Percentiles rank a stretch among this genome's conserved stretches.
Evolutionary conservation across 2,888 invertebrate genomes (phyloP).

Genomic region (Hirtodrosophila duncani): DNA sequence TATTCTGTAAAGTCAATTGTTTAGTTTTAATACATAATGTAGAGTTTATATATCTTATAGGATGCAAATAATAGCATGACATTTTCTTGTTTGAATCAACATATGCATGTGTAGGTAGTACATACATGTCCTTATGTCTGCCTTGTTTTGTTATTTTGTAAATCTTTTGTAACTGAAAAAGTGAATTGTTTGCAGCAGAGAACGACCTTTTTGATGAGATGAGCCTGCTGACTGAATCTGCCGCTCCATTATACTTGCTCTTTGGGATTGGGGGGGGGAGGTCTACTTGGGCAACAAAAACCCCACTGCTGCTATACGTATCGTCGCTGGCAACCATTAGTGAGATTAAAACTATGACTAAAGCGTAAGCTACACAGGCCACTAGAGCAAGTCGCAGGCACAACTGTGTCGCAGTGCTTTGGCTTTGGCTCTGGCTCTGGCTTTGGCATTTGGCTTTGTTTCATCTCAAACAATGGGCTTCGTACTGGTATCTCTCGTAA

Average conservation of each 20-base stretch:
- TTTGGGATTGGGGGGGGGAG: too few species aligned
- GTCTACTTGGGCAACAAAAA: too few species aligned
- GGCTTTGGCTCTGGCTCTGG: slow-evolving; percentile 26
- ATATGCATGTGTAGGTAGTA: too few species aligned
- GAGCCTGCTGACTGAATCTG: slow-evolving; percentile 1
- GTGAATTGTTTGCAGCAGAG: slow-evolving; percentile 18
- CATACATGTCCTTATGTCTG: too few species aligned
- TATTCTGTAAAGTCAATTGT: too few species aligned
- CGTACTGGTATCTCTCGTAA: slow-evolving; percentile 60
- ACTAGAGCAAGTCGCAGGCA: slow-evolving; percentile 16
- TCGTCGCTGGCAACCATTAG: slow-evolving; percentile 51
- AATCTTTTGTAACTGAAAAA: background rate
- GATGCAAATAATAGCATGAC: too few species aligned
- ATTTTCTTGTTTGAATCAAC: too few species aligned
- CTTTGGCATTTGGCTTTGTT: slow-evolving; percentile 32
- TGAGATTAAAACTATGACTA: slow-evolving; percentile 65
- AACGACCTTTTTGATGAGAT: slow-evolving; percentile 31
- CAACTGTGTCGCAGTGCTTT: slow-evolving; percentile 43
- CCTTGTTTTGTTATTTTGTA: background rate
- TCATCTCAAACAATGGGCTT: slow-evolving; percentile 51
- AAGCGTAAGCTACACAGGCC: slow-evolving; percentile 9
- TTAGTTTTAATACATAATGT: too few species aligned
- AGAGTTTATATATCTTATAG: too few species aligned
- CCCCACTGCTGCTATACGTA: background rate
- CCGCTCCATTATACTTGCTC: slow-evolving; percentile 22